Evolutionary conservation across 2,113 vertebrate species (phyloP).

Genomic region (Sphaerodactylus townsendi): DNA sequence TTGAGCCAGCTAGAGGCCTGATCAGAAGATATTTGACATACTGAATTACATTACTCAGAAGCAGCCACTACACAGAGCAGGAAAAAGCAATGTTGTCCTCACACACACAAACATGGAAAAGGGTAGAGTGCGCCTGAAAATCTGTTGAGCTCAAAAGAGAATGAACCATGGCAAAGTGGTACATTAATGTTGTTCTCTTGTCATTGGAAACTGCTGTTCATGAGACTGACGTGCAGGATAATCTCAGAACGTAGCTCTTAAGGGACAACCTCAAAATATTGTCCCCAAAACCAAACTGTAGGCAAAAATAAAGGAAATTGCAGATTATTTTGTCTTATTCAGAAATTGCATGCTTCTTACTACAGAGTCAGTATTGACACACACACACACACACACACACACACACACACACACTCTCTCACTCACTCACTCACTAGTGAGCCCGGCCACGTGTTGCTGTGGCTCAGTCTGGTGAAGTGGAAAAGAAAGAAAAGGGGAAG

Average conservation of each 20-base stretch:
- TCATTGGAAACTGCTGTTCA: background rate
- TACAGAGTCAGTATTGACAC: background rate
- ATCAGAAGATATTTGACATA: background rate
- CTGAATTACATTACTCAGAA: background rate
- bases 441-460: too few species aligned
- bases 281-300: background rate
- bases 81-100: too few species aligned
- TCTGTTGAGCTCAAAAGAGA: background rate
- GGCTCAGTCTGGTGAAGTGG: too few species aligned
- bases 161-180: background rate
- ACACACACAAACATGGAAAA: rapidly evolving
- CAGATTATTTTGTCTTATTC: background rate
- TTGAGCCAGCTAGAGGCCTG: background rate
- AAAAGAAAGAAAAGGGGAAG: too few species aligned
- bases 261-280: background rate
- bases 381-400: too few species aligned
- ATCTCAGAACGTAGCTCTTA: background rate
- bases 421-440: too few species aligned
- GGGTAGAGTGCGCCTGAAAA: background rate
- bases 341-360: background rate
- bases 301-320: background rate
- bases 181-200: background rate
- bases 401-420: too few species aligned
- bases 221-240: background rate
- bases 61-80: background rate